phyloP scores from a whole-genome alignment of 30 jellyfish, hydroid and myxozoan genomes.

The Catostylus mosaicus region DNA sequence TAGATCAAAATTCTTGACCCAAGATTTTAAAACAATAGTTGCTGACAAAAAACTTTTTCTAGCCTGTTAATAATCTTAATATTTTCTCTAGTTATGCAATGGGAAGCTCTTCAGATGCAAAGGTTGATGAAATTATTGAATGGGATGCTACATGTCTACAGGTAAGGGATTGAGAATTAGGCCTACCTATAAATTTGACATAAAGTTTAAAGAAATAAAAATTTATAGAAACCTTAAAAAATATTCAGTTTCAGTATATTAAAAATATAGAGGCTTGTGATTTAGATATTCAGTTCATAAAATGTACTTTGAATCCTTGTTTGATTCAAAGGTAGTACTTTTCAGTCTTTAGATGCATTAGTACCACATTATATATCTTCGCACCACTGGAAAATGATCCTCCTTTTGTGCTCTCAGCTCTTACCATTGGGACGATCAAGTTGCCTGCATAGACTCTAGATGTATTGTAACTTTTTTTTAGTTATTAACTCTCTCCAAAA shows the following conservation, averaged over 20 bases:
- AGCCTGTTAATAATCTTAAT: too few relatives aligned
- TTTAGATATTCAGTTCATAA: not conserved
- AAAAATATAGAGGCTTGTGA: not conserved
- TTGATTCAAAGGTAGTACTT: constrained; percentile 12
- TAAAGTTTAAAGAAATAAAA: not conserved
- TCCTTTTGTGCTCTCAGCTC: constrained; percentile 31
- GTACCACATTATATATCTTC: constrained; percentile 28
- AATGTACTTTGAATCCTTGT: constrained; percentile 16
- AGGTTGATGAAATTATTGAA: constrained; percentile 71
- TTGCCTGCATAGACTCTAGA: constrained; percentile 22
- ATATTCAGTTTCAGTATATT: not conserved
- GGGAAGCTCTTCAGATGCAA: constrained; percentile 19
- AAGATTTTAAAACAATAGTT: not conserved
- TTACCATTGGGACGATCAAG: constrained; percentile 7
- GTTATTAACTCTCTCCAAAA: too few relatives aligned
- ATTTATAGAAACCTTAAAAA: not conserved
- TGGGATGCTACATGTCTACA: constrained; percentile 83
- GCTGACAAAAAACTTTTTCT: not conserved
- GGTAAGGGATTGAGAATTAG: too few relatives aligned
- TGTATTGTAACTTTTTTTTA: too few relatives aligned
- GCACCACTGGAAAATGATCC: constrained; percentile 24
- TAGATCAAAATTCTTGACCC: too few relatives aligned
- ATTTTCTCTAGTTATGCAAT: constrained; percentile 17
- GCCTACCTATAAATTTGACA: too few relatives aligned
- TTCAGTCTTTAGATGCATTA: constrained; percentile 37